phyloP scores from a whole-genome alignment of 92 coral and sea anemone genomes.

The Meandrina meandrites region DNA sequence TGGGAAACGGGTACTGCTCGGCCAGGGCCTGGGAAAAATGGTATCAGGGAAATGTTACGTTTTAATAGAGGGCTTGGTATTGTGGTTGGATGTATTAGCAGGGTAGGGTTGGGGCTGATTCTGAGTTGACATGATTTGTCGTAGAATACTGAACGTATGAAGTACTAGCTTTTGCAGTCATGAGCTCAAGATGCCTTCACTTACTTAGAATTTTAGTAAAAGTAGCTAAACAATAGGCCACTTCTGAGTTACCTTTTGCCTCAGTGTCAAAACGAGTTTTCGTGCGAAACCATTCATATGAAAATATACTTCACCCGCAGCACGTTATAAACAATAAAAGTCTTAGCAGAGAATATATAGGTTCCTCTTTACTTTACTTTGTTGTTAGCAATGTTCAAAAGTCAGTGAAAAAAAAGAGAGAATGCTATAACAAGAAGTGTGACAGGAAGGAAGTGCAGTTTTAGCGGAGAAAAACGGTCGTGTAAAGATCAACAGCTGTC shows the following conservation, averaged over 20 bases:
- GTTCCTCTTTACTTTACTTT: too few species aligned
- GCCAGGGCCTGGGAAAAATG: slow-evolving; percentile 36
- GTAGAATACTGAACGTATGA: not conserved
- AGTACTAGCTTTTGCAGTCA: not conserved
- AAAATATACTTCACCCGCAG: too few species aligned
- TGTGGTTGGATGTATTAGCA: not conserved
- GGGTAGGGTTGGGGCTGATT: not conserved
- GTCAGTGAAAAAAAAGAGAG: not conserved
- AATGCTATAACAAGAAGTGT: not conserved
- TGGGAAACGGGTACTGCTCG: slow-evolving; percentile 39
- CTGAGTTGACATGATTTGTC: not conserved
- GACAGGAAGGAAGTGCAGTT: not conserved
- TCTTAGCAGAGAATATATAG: too few species aligned
- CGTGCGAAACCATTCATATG: too few species aligned
- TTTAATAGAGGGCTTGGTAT: not conserved
- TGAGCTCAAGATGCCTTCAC: not conserved
- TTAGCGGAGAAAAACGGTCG: not conserved
- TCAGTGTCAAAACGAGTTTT: too few species aligned
- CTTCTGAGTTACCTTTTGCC: too few species aligned
- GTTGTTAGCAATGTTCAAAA: not conserved
- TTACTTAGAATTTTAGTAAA: too few species aligned
- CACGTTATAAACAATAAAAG: too few species aligned
- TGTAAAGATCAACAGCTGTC: not conserved
- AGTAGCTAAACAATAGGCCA: too few species aligned
- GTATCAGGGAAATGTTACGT: not conserved